phyloP scores from a whole-genome alignment of 2,888 invertebrate species.

The Agriopis leucophaearia region DNA sequence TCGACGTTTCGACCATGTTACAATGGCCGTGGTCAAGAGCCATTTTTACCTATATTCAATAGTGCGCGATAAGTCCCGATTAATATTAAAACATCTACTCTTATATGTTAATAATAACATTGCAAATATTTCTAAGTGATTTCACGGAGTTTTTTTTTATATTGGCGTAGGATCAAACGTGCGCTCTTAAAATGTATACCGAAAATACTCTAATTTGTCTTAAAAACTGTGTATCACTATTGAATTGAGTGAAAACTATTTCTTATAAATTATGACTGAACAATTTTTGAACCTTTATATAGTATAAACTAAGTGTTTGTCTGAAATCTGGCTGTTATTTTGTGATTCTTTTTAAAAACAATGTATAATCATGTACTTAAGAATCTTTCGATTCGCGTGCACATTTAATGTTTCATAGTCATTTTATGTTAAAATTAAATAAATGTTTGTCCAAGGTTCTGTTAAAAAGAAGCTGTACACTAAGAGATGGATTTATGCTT shows the following conservation, averaged over 20 bases:
- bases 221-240: conserved; percentile 2
- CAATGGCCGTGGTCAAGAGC: too few species aligned
- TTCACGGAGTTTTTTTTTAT: not conserved
- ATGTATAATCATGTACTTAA: conserved; percentile 27
- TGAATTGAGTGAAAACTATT: conserved; percentile 57
- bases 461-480: not conserved
- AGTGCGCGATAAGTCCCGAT: too few species aligned
- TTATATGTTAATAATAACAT: too few species aligned
- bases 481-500: too few species aligned
- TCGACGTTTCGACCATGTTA: too few species aligned
- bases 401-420: conserved; percentile 17
- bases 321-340: conserved; percentile 75
- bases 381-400: conserved; percentile 34
- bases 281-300: conserved; percentile 78
- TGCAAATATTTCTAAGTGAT: not conserved
- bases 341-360: conserved; percentile 65
- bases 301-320: conserved; percentile 66
- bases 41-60: too few species aligned
- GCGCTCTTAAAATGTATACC: not conserved
- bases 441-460: not conserved
- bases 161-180: not conserved
- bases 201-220: not conserved
- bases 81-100: too few species aligned
- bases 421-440: not conserved
- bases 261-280: conserved; percentile 81